A percentile compares a stretch with the other conserved stretches of the same genome.
These are phyloP conservation scores for Conomelus anceps DNA, from an alignment of 2,888 invertebrate genomes.

Conservation along the genomic window DNA sequence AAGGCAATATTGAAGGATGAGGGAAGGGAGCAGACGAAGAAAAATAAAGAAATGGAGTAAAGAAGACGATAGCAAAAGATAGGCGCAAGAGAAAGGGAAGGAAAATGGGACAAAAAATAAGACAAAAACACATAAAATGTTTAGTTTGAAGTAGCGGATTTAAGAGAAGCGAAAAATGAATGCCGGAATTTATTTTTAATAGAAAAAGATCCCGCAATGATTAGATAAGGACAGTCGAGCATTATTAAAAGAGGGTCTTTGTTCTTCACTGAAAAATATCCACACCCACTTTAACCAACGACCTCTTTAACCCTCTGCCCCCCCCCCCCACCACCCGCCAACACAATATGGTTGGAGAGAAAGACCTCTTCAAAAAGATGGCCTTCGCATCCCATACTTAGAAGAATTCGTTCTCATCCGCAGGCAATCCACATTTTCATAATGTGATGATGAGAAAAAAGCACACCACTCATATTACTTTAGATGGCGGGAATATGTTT, in stretches of 20 bases:
- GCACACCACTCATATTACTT: not conserved
- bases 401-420: not conserved
- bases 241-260: not conserved
- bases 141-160: not conserved
- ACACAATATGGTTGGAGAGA: not conserved
- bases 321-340: not conserved
- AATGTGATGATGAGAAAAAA: not conserved
- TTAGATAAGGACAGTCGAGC: not conserved
- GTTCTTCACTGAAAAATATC: not conserved
- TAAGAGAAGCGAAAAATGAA: not conserved
- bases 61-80: too few species aligned
- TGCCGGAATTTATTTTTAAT: not conserved
- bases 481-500: not conserved
- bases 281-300: not conserved
- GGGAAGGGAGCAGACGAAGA: too few species aligned
- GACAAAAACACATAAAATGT: not conserved
- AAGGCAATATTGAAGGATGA: too few species aligned
- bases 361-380: not conserved
- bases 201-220: not conserved
- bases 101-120: too few species aligned
- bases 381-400: not conserved
- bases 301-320: too few species aligned
- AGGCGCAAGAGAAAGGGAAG: too few species aligned
- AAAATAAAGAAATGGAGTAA: too few species aligned
- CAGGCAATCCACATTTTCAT: not conserved